Evolutionary conservation across 2,888 invertebrate species (phyloP).

Genomic region (Asteroscopus sphinx): DNA sequence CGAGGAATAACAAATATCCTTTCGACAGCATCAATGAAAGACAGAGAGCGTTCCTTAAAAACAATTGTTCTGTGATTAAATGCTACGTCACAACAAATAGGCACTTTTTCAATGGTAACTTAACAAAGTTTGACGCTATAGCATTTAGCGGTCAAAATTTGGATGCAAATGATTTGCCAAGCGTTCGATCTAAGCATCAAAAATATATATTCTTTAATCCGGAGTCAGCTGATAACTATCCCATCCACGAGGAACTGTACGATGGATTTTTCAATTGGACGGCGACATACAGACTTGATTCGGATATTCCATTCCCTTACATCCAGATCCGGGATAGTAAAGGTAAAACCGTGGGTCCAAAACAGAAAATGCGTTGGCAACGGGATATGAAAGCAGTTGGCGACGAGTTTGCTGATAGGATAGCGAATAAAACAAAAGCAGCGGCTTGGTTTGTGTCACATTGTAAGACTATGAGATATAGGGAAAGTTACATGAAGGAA

Average conservation of each 20-base stretch:
- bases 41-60: constrained; percentile 72
- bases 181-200: constrained; percentile 69
- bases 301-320: constrained; percentile 79
- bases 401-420: constrained; percentile 59
- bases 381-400: constrained; percentile 61
- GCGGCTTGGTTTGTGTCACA: constrained; percentile 85
- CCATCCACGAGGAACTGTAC: constrained; percentile 69
- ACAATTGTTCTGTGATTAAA: constrained; percentile 76
- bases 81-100: constrained; percentile 77
- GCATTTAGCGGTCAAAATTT: constrained; percentile 79
- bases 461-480: constrained; percentile 71
- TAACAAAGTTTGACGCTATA: constrained; percentile 76
- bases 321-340: constrained; percentile 69
- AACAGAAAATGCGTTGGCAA: constrained; percentile 49
- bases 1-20: constrained; percentile 68
- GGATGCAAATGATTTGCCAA: constrained; percentile 62
- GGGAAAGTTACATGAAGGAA: constrained; percentile 64
- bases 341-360: constrained; percentile 76
- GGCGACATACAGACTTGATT: constrained; percentile 79
- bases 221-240: constrained; percentile 81
- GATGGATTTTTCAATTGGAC: constrained; percentile 85
- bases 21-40: constrained; percentile 72
- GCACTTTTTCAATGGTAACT: constrained; percentile 58
- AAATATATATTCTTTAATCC: constrained; percentile 81
- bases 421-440: constrained; percentile 75